Evolutionary conservation across 2,888 invertebrate species (phyloP).

Genomic region (Julus scanicus): DNA sequence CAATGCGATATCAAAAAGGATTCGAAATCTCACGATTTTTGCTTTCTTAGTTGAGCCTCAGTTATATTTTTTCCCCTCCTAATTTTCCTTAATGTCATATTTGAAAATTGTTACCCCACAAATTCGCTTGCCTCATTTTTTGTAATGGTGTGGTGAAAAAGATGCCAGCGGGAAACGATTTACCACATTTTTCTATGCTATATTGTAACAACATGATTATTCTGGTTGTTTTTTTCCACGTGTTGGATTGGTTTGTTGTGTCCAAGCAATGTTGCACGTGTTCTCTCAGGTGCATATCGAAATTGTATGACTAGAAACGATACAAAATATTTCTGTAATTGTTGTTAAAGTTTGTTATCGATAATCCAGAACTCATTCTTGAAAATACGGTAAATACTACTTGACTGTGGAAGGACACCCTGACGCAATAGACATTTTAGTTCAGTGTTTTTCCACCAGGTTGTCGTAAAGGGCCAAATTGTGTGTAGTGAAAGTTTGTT

Average conservation of each 20-base stretch:
- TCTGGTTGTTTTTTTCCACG: neutral
- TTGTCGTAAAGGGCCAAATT: too few species aligned
- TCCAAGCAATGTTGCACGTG: neutral
- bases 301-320: too few species aligned
- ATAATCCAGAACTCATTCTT: too few species aligned
- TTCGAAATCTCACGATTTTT: neutral
- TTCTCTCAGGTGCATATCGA: too few species aligned
- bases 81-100: neutral
- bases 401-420: too few species aligned
- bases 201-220: neutral
- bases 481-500: too few species aligned
- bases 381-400: too few species aligned
- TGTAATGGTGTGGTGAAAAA: neutral
- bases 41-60: neutral
- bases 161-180: neutral
- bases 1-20: slow-evolving; percentile 6
- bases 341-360: too few species aligned
- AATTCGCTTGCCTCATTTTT: neutral
- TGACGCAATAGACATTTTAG: too few species aligned
- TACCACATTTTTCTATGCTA: neutral
- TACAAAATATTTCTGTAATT: too few species aligned
- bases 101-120: neutral
- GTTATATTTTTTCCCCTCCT: neutral
- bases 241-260: neutral
- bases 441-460: too few species aligned